A percentile compares a stretch with the other conserved stretches of the same genome.
These are phyloP conservation scores for Harmothoe impar DNA, from an alignment of 2,888 invertebrate genomes.

Conservation along the genomic window DNA sequence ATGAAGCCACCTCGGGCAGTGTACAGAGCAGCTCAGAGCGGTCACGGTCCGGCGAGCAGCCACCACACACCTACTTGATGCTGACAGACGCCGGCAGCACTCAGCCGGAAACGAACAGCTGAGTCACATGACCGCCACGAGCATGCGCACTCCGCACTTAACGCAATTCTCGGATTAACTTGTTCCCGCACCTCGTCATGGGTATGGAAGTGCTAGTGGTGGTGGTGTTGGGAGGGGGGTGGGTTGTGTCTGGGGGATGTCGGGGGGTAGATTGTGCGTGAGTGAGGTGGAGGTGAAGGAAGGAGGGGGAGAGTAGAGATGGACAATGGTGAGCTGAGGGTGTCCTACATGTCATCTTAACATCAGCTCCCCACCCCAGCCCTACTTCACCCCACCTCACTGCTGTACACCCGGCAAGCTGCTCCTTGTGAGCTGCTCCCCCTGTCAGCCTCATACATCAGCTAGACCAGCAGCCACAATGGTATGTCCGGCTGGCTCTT, in stretches of 20 bases:
- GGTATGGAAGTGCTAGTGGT: not conserved
- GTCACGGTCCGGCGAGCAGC: not conserved
- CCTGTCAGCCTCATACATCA: too few relatives aligned
- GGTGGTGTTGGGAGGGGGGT: not conserved
- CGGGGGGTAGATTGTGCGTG: not conserved
- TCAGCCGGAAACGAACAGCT: too few relatives aligned
- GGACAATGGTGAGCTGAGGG: too few relatives aligned
- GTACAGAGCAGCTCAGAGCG: not conserved
- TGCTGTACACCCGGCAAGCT: too few relatives aligned
- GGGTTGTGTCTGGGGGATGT: not conserved
- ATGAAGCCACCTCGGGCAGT: too few relatives aligned
- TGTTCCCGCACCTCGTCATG: not conserved
- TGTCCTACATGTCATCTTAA: too few relatives aligned
- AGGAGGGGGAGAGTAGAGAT: not conserved
- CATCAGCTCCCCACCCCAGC: too few relatives aligned
- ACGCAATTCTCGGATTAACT: constrained; percentile 24
- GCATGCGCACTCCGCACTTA: not conserved
- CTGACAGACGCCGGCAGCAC: not conserved
- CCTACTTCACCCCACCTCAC: too few relatives aligned
- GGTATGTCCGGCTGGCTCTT: too few relatives aligned
- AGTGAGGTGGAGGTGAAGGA: not conserved
- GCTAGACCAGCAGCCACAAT: too few relatives aligned
- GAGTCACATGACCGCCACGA: not conserved
- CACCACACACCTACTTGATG: not conserved
- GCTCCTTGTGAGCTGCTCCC: too few relatives aligned